Conservation (phyloP, 1,140 invertebrate species). For the Pseudomyrmex gracilis region DNA sequence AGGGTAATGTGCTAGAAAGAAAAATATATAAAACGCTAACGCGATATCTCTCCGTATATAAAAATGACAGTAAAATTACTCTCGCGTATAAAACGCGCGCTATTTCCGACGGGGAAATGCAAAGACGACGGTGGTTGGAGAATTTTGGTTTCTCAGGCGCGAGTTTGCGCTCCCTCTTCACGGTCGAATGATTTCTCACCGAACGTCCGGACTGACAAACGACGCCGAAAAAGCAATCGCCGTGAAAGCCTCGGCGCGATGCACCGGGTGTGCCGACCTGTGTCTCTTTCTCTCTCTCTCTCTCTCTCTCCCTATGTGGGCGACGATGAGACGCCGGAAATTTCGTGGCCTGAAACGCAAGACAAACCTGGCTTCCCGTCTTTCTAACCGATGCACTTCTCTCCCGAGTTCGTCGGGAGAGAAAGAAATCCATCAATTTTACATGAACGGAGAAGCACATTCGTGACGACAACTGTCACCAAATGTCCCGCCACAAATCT, state of each 20-base stretch:
- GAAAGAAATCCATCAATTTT: conserved; percentile 32
- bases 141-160: conserved; percentile 11
- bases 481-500: too few species aligned
- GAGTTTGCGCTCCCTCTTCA: conserved; percentile 14
- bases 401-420: too few species aligned
- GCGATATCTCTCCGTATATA: not conserved
- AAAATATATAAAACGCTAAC: not conserved
- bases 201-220: conserved; percentile 55
- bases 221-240: conserved; percentile 77
- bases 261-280: conserved; percentile 19
- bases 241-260: conserved; percentile 72
- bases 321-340: conserved; percentile 49
- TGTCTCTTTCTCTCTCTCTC: not conserved
- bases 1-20: too few species aligned
- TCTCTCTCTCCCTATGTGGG: conserved; percentile 11
- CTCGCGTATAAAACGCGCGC: not conserved
- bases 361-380: conserved; percentile 24
- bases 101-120: not conserved
- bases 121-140: conserved; percentile 19
- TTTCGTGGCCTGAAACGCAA: conserved; percentile 46
- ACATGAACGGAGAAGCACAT: conserved; percentile 16
- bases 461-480: not conserved
- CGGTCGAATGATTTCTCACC: conserved; percentile 73
- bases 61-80: conserved; percentile 26
- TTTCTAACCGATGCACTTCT: conserved; percentile 2